These are phyloP conservation scores for Gymnorhina tibicen DNA, from an alignment of 2,113 vertebrate species.

Conservation along the genomic window DNA sequence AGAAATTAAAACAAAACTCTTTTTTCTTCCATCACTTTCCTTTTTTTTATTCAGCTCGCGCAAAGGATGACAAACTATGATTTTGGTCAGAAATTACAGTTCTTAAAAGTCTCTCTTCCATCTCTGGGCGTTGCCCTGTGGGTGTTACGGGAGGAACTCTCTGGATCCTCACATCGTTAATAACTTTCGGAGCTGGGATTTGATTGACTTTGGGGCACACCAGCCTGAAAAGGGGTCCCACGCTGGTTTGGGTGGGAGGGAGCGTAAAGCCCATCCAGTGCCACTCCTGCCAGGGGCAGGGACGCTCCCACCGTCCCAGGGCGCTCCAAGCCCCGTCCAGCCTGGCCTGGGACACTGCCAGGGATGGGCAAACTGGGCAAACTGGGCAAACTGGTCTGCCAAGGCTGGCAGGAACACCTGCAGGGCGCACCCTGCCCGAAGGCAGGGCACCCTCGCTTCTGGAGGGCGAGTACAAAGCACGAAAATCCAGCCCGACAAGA, in stretches of 20 bases:
- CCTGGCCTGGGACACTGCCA: not conserved
- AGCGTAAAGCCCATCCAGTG: not conserved
- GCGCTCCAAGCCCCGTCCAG: not conserved
- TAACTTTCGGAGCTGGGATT: not conserved
- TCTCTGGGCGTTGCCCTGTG: not conserved
- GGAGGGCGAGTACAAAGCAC: not conserved
- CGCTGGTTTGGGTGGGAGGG: not conserved
- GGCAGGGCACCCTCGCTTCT: not conserved
- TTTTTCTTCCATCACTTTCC: no score
- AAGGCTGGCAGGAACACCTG: not conserved
- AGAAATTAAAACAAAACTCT: no score
- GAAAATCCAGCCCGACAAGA: not conserved
- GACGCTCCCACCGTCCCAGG: not conserved
- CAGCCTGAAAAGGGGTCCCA: not conserved
- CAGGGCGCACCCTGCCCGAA: not conserved
- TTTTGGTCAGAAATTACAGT: no score
- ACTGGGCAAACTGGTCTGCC: not conserved
- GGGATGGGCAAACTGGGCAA: not conserved
- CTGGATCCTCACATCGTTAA: not conserved
- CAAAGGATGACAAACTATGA: no score
- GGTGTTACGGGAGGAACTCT: not conserved
- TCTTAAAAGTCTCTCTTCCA: not conserved
- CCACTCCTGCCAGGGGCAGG: not conserved
- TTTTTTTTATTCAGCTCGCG: no score
- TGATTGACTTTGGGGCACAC: not conserved